Evolutionary conservation across 2,797 vertebrate genomes (phyloP), one percentile per base, ranked within the genome.

Genomic region (Leptatherina wallacei): DNA sequence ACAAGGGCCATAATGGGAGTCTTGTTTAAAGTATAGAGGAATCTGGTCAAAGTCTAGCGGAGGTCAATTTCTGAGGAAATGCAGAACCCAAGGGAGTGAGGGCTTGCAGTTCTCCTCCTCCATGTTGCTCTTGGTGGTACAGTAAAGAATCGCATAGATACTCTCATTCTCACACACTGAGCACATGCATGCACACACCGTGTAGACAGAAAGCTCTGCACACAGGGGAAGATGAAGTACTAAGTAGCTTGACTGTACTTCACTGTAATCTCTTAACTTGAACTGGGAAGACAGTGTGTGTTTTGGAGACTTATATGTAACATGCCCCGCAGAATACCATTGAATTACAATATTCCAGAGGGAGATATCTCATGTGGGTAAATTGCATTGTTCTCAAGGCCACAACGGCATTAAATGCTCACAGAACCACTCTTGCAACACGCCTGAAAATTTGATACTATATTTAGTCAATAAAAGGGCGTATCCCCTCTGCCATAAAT

Each of bases 11-110:
- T 85, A 87, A 92, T 88, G 88, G 90, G 91, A 90, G 91, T 91
- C 81, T 91, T 93, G 92, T 93, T 94, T 93, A 94, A 89, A 94
- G 85, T 87, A 89, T n/a, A 65, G 77, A 84, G 90, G 89, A 89
- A 91, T 92, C 87, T 89, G 91, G 80, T 84, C 81, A 79, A 83
- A 90, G 86, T 87, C 85, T 87, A 67, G 63, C 18, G 54, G 83
- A 81, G 91, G 89, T 91, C 90, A 91, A 64, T 63, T 66, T 69
- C 84, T 93, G 92, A 93, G 88, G 85, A 91, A 89, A 77, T 76
- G 88, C 92, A 93, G 92, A 93, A 64, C 81, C 74, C 2, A 12
- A 76, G 77, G 89, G 82, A 90, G 81, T 82, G 85, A 82, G 80
- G 76, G 82, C 75, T 64, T 65, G 65, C 67, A 58, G 70, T 61